Evolutionary conservation across 2,888 invertebrate species (phyloP).

Genomic region (Rhodophaea formosa): DNA sequence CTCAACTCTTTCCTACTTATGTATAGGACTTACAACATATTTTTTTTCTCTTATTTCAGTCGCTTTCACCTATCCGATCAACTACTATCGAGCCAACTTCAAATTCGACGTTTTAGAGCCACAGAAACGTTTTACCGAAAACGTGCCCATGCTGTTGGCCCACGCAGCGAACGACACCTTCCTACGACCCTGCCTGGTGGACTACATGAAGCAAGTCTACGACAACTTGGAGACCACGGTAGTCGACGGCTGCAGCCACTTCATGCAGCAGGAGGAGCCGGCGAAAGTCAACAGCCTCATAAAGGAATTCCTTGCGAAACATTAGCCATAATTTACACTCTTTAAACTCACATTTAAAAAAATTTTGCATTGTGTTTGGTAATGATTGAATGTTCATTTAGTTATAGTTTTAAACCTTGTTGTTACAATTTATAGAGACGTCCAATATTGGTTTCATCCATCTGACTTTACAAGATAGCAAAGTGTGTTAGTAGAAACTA

Average conservation of each 20-base stretch:
- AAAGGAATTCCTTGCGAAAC: slow-evolving; percentile 65
- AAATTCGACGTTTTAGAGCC: slow-evolving; percentile 33
- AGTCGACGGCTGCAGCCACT: slow-evolving; percentile 73
- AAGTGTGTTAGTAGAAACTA: too few relatives aligned
- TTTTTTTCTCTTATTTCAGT: slow-evolving; percentile 50
- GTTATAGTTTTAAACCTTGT: too few relatives aligned
- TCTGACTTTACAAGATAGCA: too few relatives aligned
- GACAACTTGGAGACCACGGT: slow-evolving; percentile 62
- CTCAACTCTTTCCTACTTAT: too few relatives aligned
- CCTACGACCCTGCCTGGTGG: slow-evolving; percentile 46
- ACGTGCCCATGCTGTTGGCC: slow-evolving; percentile 66
- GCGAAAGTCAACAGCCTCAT: slow-evolving; percentile 74
- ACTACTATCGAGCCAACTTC: slow-evolving; percentile 80
- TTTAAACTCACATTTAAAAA: slow-evolving; percentile 5
- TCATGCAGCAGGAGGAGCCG: slow-evolving; percentile 80
- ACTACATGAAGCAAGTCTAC: slow-evolving; percentile 61
- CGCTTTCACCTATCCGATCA: slow-evolving; percentile 77
- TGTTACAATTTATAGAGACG: too few relatives aligned
- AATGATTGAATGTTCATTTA: too few relatives aligned
- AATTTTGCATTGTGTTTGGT: background rate
- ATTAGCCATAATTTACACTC: slow-evolving; percentile 41
- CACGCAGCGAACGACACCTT: slow-evolving; percentile 70
- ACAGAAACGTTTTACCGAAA: slow-evolving; percentile 46
- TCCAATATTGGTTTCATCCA: too few relatives aligned
- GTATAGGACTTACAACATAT: background rate